Base-by-base conservation (phyloP, 2,888 invertebrate genomes). In the Trissolcus japonicus region DNA sequence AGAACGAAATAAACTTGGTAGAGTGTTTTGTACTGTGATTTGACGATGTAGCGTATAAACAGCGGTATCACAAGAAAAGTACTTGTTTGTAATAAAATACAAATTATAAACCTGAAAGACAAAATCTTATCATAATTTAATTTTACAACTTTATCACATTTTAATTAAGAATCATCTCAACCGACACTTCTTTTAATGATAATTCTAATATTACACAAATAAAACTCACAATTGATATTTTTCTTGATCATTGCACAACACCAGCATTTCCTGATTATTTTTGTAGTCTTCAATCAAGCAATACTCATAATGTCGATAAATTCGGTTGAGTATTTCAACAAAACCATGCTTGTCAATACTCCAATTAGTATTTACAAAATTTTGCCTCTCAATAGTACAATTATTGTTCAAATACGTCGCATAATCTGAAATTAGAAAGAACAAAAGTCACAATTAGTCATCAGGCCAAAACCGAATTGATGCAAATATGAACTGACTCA, bases 61-160 rank as follows among this genome's bases (percentile, higher is more conserved):
- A 63, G 17, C 4, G 72, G 65, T 46, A 65, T 72, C 0, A 72
- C 53, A 2, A 72, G 65, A 48, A 72, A 72, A 16, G 53, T 53
- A 48, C 72, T 72, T 6, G 72, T 72, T 50, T 72, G 72, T 3
- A 72, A 19, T 21, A 72, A 48, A 59, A 72, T 59, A 21, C 63
- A 72, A 40, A 65, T 72, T 16, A 65, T 54, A 21, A 71, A 71
- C 1, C 71, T 69, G 21, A 54, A 63, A n/a, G 43, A 13, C 2
- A n/a, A 43, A 43, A 43, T 4, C 6, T 43, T 14, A 43, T 43
- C 43, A n/a, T 43, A 4, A 25, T 43, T 14, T 11, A 43, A 43
- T 4, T 43, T 43, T 43, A 6, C 0, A 43, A 43, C 43, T 11
- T n/a, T 43, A 43, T 25, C 25, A 25, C 4, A 25, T 25, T 2